Conservation (phyloP, 2,797 vertebrate species). For the Urophycis tenuis region DNA sequence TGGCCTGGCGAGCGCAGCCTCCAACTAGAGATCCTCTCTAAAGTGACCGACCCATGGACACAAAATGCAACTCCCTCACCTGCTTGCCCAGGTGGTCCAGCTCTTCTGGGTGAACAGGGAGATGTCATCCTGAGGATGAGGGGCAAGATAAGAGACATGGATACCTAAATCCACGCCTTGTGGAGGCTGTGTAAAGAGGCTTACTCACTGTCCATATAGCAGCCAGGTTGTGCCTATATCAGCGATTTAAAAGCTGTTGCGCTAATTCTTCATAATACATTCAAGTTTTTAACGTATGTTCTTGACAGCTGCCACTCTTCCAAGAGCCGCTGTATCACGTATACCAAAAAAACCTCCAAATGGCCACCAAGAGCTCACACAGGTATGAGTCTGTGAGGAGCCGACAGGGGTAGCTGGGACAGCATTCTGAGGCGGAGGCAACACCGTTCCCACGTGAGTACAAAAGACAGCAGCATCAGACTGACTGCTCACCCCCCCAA, state of each 20-base stretch:
- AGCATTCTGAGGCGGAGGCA: conserved; percentile 47
- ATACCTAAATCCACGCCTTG: conserved; percentile 36
- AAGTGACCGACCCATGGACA: conserved; percentile 38
- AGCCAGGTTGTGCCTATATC: not conserved
- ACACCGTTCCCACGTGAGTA: conserved; percentile 44
- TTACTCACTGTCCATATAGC: not conserved
- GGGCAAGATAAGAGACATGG: conserved; percentile 39
- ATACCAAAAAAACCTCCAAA: not conserved
- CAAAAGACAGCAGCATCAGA: conserved; percentile 43
- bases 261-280: not conserved
- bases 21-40: conserved; percentile 32
- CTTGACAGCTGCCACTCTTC: not conserved
- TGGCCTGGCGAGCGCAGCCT: conserved; percentile 48
- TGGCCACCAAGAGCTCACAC: not conserved
- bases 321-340: not conserved
- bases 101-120: conserved; percentile 39
- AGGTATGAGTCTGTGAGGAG: not conserved
- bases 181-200: conserved; percentile 8
- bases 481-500: conserved; percentile 52
- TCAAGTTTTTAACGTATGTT: not conserved
- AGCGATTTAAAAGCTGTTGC: not conserved
- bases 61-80: conserved; percentile 51
- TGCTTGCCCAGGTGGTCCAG: conserved; percentile 57
- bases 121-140: conserved; percentile 21
- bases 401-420: conserved; percentile 40